phyloP scores from a whole-genome alignment of 1,140 invertebrate species.

The Vanessa tameamea region DNA sequence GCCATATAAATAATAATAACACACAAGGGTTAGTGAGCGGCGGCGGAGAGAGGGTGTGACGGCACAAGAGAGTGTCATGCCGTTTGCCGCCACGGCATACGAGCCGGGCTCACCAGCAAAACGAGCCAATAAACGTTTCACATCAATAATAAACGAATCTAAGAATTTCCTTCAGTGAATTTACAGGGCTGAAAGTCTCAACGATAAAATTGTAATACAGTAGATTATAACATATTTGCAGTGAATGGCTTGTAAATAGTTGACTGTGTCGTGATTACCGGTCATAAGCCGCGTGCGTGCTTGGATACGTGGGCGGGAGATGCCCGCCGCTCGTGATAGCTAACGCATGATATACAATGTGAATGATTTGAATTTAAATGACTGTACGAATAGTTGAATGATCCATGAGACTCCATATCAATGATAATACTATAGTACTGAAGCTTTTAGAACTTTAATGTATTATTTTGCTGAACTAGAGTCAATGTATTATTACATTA shows the following conservation, averaged over 20 bases:
- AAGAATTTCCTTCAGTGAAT: background rate
- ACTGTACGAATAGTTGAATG: background rate
- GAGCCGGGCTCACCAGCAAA: no score
- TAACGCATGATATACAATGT: conserved; percentile 3
- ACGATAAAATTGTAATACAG: background rate
- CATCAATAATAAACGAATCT: background rate
- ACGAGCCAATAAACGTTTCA: no score
- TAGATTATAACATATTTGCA: background rate
- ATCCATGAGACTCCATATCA: background rate
- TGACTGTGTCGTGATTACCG: conserved; percentile 32
- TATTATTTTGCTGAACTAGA: no score
- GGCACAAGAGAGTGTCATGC: no score
- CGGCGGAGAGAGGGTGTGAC: no score
- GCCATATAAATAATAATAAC: no score
- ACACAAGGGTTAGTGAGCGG: no score
- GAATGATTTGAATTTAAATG: conserved; percentile 14
- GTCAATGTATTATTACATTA: no score
- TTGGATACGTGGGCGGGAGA: conserved; percentile 31
- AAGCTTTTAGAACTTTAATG: no score
- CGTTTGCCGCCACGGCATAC: no score
- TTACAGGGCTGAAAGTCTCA: background rate
- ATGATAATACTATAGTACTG: no score
- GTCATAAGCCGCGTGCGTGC: conserved; percentile 40
- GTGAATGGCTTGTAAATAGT: conserved; percentile 13
- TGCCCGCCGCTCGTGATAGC: conserved; percentile 28